phyloP scores from a whole-genome alignment of 2,888 invertebrate genomes.

The Drosophila pegasa region DNA sequence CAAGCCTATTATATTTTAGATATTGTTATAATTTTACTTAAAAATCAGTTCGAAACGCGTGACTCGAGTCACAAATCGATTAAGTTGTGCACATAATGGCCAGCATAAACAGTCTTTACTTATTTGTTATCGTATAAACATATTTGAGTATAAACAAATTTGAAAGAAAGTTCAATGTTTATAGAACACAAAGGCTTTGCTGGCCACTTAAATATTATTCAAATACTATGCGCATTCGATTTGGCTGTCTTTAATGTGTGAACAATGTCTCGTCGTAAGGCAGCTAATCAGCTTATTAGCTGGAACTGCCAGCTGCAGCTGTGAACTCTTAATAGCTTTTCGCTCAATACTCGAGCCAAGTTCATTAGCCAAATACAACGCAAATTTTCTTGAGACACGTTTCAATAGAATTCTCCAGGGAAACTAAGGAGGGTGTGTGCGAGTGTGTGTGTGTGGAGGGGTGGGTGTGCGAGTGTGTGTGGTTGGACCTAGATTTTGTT shows the following conservation, averaged over 20 bases:
- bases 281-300: slow-evolving; percentile 16
- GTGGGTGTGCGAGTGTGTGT: not conserved
- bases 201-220: not conserved
- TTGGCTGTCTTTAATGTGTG: slow-evolving; percentile 2
- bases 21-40: too few relatives aligned
- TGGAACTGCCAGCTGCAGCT: not conserved
- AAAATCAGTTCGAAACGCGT: not conserved
- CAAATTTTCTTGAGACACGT: slow-evolving; percentile 9
- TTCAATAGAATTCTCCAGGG: slow-evolving; percentile 1
- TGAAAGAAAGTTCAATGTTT: slow-evolving; percentile 2
- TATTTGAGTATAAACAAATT: not conserved
- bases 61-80: not conserved
- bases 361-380: slow-evolving; percentile 22
- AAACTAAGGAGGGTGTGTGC: not conserved
- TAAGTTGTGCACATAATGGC: slow-evolving; percentile 5
- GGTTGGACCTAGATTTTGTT: slow-evolving; percentile 7
- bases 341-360: slow-evolving; percentile 3
- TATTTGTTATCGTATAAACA: not conserved
- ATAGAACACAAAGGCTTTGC: not conserved
- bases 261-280: not conserved
- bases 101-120: not conserved
- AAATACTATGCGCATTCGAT: not conserved
- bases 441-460: not conserved
- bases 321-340: slow-evolving; percentile 1
- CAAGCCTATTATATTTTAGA: too few relatives aligned